These are phyloP conservation scores for Antennarius striatus DNA, from an alignment of 2,113 vertebrate genomes.

Conservation along the genomic window DNA sequence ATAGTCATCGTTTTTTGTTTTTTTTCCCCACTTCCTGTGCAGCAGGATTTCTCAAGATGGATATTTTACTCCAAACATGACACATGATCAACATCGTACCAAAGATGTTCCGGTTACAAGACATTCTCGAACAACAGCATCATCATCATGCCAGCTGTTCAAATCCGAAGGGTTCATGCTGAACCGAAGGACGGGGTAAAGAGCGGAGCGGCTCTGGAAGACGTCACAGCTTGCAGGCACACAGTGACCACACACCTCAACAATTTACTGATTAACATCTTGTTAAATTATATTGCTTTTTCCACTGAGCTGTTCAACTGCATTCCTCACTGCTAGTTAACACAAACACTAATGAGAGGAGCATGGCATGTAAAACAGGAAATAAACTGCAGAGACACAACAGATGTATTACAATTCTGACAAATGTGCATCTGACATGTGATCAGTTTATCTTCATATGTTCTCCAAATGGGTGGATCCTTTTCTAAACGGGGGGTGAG, in stretches of 20 bases:
- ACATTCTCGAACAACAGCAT: not conserved
- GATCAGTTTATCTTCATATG: no score
- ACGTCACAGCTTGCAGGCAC: conserved; percentile 13
- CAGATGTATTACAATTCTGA: not conserved
- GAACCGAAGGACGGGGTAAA: conserved; percentile 30
- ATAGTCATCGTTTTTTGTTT: no score
- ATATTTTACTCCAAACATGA: no score
- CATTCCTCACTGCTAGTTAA: conserved; percentile 80
- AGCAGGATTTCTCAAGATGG: no score
- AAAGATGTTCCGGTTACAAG: not conserved
- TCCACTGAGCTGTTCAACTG: conserved; percentile 76
- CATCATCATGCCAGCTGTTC: conserved; percentile 6
- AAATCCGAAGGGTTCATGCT: not conserved
- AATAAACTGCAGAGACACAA: conserved; percentile 14
- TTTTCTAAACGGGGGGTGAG: no score
- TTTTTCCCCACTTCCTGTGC: no score
- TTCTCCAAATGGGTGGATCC: no score
- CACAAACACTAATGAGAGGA: conserved; percentile 71
- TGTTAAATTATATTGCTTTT: conserved; percentile 84
- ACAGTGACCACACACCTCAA: conserved; percentile 69
- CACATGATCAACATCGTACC: no score
- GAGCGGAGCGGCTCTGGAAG: conserved; percentile 9
- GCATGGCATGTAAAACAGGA: conserved; percentile 72
- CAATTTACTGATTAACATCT: conserved; percentile 74
- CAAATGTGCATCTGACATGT: no score